Evolutionary conservation across 2,113 vertebrate genomes (phyloP).

Genomic region (Saccopteryx bilineata): DNA sequence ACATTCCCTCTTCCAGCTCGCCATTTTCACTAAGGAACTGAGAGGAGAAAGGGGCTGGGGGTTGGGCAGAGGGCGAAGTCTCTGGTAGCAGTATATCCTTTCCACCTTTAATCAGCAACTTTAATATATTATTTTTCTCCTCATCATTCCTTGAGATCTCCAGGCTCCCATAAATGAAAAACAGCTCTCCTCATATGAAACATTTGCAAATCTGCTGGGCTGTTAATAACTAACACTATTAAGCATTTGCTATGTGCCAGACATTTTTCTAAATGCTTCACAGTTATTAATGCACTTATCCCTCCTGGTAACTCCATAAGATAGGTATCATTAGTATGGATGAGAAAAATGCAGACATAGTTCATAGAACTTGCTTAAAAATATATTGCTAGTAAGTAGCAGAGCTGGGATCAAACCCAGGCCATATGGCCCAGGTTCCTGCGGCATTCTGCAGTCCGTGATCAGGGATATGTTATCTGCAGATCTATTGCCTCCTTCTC

Average conservation of each 20-base stretch:
- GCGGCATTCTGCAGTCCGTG: not conserved
- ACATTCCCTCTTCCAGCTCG: not conserved
- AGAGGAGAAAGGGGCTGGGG: not conserved
- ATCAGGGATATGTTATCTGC: not conserved
- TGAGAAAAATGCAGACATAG: not conserved
- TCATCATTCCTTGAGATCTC: not conserved
- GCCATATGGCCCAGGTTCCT: not conserved
- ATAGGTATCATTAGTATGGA: not conserved
- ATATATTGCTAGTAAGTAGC: not conserved
- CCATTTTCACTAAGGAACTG: not conserved
- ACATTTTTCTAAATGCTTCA: not conserved
- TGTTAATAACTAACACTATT: not conserved
- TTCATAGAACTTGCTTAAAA: conserved; percentile 45
- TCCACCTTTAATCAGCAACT: not conserved
- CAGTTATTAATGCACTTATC: not conserved
- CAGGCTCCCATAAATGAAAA: not conserved
- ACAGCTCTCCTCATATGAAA: not conserved
- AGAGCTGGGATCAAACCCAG: not conserved
- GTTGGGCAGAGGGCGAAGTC: not conserved
- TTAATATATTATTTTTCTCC: conserved; percentile 6
- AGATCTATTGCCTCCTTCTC: not conserved
- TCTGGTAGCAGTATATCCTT: not conserved
- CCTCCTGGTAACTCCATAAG: not conserved
- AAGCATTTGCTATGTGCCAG: conserved; percentile 35
- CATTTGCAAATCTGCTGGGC: conserved; percentile 3